Conservation (phyloP, 2,113 vertebrate species). For the Sebastes schlegelii region DNA sequence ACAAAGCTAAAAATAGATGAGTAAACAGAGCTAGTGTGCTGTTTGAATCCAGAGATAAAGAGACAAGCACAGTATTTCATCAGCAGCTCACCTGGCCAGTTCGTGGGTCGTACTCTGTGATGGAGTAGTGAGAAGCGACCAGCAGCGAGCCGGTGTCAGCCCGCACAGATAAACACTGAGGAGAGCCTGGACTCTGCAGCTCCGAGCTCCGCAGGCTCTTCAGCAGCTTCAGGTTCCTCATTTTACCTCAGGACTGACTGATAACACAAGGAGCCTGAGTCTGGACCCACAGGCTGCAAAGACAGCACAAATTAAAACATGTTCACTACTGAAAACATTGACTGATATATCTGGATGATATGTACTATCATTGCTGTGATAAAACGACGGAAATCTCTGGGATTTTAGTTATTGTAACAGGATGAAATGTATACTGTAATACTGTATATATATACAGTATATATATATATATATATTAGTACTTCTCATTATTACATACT, state of each 20-base stretch:
- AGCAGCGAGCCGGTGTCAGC: constrained; percentile 83
- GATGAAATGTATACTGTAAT: neutral
- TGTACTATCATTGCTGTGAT: no score
- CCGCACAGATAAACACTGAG: constrained; percentile 85
- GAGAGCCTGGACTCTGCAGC: constrained; percentile 79
- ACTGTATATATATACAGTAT: no score
- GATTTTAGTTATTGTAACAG: neutral
- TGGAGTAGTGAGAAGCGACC: constrained; percentile 84
- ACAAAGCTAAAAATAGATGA: neutral
- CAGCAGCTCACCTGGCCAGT: constrained; percentile 75
- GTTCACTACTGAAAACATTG: neutral
- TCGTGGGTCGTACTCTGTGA: constrained; percentile 85
- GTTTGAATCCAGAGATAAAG: neutral
- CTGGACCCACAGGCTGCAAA: constrained; percentile 1
- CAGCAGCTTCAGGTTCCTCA: constrained; percentile 92
- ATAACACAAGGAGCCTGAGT: neutral
- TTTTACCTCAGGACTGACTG: constrained; percentile 62
- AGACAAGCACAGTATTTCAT: neutral
- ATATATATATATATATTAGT: no score
- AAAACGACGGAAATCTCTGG: neutral
- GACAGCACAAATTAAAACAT: neutral
- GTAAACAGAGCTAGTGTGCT: neutral
- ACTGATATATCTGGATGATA: neutral
- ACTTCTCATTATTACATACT: no score
- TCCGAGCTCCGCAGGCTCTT: constrained; percentile 75